Percentiles rank a stretch among this genome's conserved stretches.
Conservation (phyloP, 2,797 vertebrate genomes). For the Leptoclinus maculatus region DNA sequence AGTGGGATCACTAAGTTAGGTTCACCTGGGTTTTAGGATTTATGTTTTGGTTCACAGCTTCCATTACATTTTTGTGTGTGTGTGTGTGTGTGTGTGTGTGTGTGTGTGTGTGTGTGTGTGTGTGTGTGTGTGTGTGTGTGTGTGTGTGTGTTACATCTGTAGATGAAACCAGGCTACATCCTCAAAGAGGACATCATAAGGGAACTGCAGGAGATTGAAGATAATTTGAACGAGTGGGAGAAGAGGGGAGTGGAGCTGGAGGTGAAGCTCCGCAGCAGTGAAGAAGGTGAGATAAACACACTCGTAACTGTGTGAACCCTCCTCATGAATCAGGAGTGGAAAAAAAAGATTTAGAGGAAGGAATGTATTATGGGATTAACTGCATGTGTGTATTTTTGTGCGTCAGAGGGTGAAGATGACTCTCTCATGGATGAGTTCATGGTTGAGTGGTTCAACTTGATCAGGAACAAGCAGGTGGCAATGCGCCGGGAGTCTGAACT, state of each 20-base stretch:
- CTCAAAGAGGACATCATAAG: slow-evolving; percentile 86
- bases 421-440: slow-evolving; percentile 86
- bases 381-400: slow-evolving; percentile 19
- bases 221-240: slow-evolving; percentile 87
- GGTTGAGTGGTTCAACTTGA: slow-evolving; percentile 96
- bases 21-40: not conserved
- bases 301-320: not conserved
- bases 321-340: not conserved
- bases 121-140: not conserved
- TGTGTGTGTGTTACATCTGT: not conserved
- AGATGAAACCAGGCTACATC: slow-evolving; percentile 86
- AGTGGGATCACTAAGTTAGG: not conserved
- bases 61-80: too few relatives aligned
- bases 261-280: slow-evolving; percentile 85
- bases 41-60: not conserved
- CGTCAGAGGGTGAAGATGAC: slow-evolving; percentile 90
- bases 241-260: slow-evolving; percentile 90
- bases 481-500: slow-evolving; percentile 94
- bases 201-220: slow-evolving; percentile 88
- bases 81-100: not conserved
- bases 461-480: slow-evolving; percentile 94
- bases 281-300: slow-evolving; percentile 85
- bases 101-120: not conserved
- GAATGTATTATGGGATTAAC: slow-evolving; percentile 30
- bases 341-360: not conserved